Conservation (phyloP, 2,113 vertebrate species). For the Aix galericulata region DNA sequence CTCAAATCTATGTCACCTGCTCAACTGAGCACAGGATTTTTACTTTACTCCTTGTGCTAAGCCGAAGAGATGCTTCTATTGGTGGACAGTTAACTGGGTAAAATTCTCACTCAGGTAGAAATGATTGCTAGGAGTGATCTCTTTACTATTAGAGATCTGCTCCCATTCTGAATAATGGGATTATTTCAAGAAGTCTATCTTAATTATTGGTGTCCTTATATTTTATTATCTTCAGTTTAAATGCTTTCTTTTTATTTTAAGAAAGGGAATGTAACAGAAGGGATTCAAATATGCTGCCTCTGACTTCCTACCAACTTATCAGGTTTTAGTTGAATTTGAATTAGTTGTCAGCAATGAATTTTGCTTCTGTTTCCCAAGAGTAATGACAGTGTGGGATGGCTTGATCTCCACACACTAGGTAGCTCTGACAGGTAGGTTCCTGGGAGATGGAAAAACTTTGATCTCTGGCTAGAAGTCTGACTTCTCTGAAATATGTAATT, state of each 20-base stretch:
- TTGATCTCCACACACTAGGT: rapidly evolving
- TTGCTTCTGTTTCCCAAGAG: not conserved
- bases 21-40: not conserved
- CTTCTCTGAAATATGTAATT: not conserved
- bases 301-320: not conserved
- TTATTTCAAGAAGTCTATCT: not conserved
- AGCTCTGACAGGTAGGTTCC: not conserved
- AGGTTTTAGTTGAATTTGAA: not conserved
- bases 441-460: not conserved
- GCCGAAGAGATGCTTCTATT: not conserved
- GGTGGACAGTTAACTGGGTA: not conserved
- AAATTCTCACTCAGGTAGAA: not conserved
- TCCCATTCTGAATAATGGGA: not conserved
- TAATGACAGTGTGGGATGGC: not conserved
- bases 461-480: not conserved
- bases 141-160: not conserved
- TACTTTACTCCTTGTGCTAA: not conserved
- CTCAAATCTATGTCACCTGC: not conserved
- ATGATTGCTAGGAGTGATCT: not conserved
- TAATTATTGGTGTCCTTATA: not conserved
- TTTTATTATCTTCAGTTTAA: not conserved
- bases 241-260: not conserved
- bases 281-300: not conserved
- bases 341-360: not conserved
- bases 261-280: not conserved